phyloP scores from a whole-genome alignment of 2,113 vertebrate genomes.

The Acanthisitta chloris region DNA sequence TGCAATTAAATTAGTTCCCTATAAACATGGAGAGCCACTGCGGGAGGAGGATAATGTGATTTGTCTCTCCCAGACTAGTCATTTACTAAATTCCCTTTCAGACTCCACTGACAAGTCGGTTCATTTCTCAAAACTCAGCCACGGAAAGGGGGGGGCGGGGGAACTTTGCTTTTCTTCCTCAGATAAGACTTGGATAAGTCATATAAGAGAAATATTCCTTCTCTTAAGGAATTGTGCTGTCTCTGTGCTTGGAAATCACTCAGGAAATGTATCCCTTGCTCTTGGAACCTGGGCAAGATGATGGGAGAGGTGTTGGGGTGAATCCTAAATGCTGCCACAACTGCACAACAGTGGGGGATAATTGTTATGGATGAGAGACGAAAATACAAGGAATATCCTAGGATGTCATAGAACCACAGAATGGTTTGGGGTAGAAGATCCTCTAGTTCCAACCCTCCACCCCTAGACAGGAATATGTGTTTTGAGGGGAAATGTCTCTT shows the following conservation, averaged over 20 bases:
- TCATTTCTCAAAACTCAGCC: neutral
- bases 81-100: neutral
- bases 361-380: neutral
- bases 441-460: neutral
- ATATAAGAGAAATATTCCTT: neutral
- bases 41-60: neutral
- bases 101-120: neutral
- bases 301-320: neutral
- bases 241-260: neutral
- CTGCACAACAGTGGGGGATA: neutral
- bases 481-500: neutral
- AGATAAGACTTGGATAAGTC: neutral
- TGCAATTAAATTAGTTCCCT: neutral
- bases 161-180: neutral
- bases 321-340: neutral
- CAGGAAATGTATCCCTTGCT: neutral
- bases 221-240: neutral
- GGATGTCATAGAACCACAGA: fast-evolving
- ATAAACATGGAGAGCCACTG: neutral
- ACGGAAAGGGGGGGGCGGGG: neutral
- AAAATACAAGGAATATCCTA: neutral
- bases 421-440: neutral
- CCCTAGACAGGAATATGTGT: neutral
- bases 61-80: neutral
- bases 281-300: neutral